Conservation (phyloP, 2,888 invertebrate species). For the Lissocephala sabroskyi region DNA sequence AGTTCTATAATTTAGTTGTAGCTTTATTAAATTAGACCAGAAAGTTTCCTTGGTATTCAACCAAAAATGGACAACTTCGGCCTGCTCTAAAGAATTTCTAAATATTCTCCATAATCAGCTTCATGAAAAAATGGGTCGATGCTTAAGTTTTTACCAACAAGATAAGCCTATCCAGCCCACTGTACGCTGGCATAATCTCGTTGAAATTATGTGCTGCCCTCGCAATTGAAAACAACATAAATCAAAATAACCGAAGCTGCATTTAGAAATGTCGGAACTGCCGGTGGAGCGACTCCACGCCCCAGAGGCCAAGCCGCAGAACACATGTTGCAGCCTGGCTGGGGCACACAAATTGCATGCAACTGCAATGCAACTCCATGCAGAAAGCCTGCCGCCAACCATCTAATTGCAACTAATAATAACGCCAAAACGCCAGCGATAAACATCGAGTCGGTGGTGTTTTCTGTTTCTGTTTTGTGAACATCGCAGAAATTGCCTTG, state of each 20-base stretch:
- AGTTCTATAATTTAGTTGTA: no score
- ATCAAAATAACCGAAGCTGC: conserved; percentile 39
- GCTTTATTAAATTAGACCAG: no score
- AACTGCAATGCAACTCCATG: conserved; percentile 21
- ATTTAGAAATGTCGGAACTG: conserved; percentile 27
- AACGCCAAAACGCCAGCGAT: conserved; percentile 43
- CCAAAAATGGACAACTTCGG: no score
- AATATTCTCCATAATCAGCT: no score
- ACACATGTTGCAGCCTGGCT: conserved; percentile 10
- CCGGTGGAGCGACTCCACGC: conserved; percentile 2
- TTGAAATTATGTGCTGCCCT: background rate
- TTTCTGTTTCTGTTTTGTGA: background rate
- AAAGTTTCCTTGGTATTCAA: no score
- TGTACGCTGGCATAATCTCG: background rate
- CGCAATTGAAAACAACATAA: background rate
- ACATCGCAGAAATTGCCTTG: no score
- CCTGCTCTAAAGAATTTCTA: no score
- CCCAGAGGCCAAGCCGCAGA: conserved; percentile 4
- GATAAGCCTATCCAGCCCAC: background rate
- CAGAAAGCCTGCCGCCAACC: conserved; percentile 41
- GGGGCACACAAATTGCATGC: conserved; percentile 36
- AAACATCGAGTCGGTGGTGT: conserved; percentile 27
- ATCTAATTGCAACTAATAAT: conserved; percentile 65
- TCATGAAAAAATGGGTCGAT: no score
- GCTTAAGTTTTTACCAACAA: no score